Evolutionary conservation across 2,888 invertebrate species (phyloP).

Genomic region (Megamerina dolium): DNA sequence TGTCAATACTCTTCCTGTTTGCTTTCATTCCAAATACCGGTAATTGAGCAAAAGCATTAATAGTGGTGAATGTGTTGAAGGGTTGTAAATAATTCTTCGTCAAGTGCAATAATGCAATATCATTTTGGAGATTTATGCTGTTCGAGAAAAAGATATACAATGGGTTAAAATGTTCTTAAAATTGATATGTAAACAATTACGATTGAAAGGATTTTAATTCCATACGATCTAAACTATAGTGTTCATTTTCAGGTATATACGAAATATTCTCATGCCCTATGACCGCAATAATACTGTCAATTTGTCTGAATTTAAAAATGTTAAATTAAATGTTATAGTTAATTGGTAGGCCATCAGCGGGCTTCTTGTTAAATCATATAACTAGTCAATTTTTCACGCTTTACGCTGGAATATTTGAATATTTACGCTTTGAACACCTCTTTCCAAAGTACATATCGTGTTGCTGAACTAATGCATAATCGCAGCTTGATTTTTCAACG

Average conservation of each 20-base stretch:
- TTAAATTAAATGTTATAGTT: too few relatives aligned
- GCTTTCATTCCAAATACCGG: constrained; percentile 32
- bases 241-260: constrained; percentile 22
- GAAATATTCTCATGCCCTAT: constrained; percentile 38
- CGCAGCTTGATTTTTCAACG: too few relatives aligned
- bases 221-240: constrained; percentile 27
- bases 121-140: constrained; percentile 40
- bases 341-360: too few relatives aligned
- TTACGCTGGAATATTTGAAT: too few relatives aligned
- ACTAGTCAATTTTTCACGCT: too few relatives aligned
- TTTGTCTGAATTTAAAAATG: constrained; percentile 26
- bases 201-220: constrained; percentile 38
- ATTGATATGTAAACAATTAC: constrained; percentile 28
- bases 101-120: constrained; percentile 39
- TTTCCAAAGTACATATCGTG: too few relatives aligned
- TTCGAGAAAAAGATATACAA: neutral
- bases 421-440: too few relatives aligned
- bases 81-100: constrained; percentile 15
- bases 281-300: constrained; percentile 26
- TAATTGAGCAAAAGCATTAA: constrained; percentile 27
- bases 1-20: constrained; percentile 29
- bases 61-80: constrained; percentile 3
- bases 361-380: too few relatives aligned
- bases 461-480: too few relatives aligned
- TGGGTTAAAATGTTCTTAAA: neutral